Percentiles rank a stretch among this genome's conserved stretches.
phyloP scores from a whole-genome alignment of 2,797 vertebrate species.

The Labroides dimidiatus region DNA sequence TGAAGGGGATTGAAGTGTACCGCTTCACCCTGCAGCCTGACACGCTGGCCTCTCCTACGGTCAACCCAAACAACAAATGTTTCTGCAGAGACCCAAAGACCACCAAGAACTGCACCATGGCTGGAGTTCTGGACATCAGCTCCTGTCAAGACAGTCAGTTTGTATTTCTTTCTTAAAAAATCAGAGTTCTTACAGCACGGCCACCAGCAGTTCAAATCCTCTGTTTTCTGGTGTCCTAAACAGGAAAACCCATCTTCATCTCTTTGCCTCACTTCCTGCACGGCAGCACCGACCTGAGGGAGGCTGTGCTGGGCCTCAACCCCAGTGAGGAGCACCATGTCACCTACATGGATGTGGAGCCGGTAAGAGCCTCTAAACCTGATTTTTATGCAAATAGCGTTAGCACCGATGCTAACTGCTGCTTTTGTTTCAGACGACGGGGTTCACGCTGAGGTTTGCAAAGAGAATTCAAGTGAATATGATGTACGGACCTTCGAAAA shows the following conservation, averaged over 20 bases:
- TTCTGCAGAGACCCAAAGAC: slow-evolving; percentile 81
- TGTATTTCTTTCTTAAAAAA: neutral
- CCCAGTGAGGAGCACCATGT: slow-evolving; percentile 85
- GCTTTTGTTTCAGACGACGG: slow-evolving; percentile 85
- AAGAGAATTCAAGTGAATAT: slow-evolving; percentile 95
- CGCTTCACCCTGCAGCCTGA: slow-evolving; percentile 82
- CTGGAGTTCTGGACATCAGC: slow-evolving; percentile 89
- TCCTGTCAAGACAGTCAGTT: slow-evolving; percentile 81
- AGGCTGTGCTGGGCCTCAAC: slow-evolving; percentile 81
- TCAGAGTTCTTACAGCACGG: neutral
- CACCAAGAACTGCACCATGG: slow-evolving; percentile 87
- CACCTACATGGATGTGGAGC: slow-evolving; percentile 93
- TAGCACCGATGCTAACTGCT: neutral
- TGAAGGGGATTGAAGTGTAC: slow-evolving; percentile 92
- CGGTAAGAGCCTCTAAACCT: slow-evolving; percentile 82
- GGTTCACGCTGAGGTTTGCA: slow-evolving; percentile 92
- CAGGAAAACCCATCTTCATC: slow-evolving; percentile 89
- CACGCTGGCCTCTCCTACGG: slow-evolving; percentile 84
- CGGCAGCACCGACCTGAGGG: slow-evolving; percentile 78
- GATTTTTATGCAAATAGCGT: neutral
- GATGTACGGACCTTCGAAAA: slow-evolving; percentile 83
- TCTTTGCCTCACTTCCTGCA: slow-evolving; percentile 94
- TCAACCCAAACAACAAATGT: slow-evolving; percentile 89
- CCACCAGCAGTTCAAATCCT: neutral
- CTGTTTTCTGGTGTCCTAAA: slow-evolving; percentile 22